Evolutionary conservation across 1,140 invertebrate species (phyloP), one percentile per base, ranked within the genome.

Genomic region (Camponotus floridanus): DNA sequence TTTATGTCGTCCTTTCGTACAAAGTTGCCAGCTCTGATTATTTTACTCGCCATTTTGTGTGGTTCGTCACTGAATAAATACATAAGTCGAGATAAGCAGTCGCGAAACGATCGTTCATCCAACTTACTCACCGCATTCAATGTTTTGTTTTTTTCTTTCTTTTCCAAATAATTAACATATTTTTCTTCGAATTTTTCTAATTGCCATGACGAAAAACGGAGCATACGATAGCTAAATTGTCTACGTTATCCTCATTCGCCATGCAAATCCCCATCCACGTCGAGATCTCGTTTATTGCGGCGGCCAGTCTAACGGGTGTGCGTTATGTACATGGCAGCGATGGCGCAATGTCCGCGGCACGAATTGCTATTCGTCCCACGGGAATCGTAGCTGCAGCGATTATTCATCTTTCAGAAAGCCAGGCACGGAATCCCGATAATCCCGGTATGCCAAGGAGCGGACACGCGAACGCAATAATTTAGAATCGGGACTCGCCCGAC

Each of bases 381-480:
- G 81, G 81, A 83, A 78, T 78, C 83, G 45, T 64, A 85, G 62
- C 83, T 85, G 83, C 83, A 79, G 45, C 83, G 74, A 79, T 85
- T 85, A 85, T 85, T 85, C 83, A 85, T 85, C 83, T 79, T 85
- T 67, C 61, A 21, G 83, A 85, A 85, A 61, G 73, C 83, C 71
- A 26, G 18, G 83, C 73, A 85, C 81, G 81, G 51, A 85, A 85
- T 65, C 74, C 59, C 61, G 83, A 85, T 79, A 59, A 85, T 85
- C 83, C 74, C 7, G 15, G 15, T 36, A 79, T 13, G 83, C 73
- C 73, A 79, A 85, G 73, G 45, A 85, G 48, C 73, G 74, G 71
- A 85, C 83, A 85, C 83, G 83, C 62, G 83, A 78, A 79, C 51
- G 65, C 74, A 79, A 85, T 85, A 85, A 85, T 85, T 85, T 85